These are phyloP conservation scores for Pocillopora verrucosa DNA, from an alignment of 64 coral and sea anemone genomes.

Conservation along the genomic window DNA sequence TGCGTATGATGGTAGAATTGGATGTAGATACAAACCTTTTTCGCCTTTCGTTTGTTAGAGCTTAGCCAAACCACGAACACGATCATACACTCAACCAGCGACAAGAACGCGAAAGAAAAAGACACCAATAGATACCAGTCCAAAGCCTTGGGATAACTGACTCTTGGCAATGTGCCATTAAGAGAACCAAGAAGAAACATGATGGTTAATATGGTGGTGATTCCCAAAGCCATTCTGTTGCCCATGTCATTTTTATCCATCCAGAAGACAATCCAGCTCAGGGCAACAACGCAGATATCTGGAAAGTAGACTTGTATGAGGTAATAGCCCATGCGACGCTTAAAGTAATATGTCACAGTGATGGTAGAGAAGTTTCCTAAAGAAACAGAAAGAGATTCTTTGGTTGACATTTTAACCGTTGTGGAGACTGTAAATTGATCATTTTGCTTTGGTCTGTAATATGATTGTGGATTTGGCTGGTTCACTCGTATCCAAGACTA, in stretches of 20 bases:
- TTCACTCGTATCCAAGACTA: no score
- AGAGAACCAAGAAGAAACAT: slow-evolving; percentile 50
- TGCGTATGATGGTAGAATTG: background rate
- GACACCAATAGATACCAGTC: slow-evolving; percentile 78
- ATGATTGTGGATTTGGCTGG: no score
- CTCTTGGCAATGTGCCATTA: slow-evolving; percentile 43
- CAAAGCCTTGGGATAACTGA: slow-evolving; percentile 71
- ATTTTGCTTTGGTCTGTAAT: no score
- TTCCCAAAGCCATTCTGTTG: slow-evolving; percentile 40
- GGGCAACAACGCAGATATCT: slow-evolving; percentile 3
- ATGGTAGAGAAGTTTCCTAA: slow-evolving; percentile 58
- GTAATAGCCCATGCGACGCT: slow-evolving; percentile 18
- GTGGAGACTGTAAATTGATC: no score
- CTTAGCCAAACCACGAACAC: slow-evolving; percentile 2
- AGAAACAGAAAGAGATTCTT: background rate
- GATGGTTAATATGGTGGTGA: slow-evolving; percentile 62
- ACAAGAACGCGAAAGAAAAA: slow-evolving; percentile 59
- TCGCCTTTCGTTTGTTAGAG: background rate
- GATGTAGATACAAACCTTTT: background rate
- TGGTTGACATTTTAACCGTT: no score
- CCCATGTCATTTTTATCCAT: slow-evolving; percentile 36
- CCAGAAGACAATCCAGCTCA: slow-evolving; percentile 50
- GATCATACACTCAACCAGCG: slow-evolving; percentile 66
- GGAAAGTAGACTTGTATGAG: slow-evolving; percentile 25
- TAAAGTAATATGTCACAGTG: slow-evolving; percentile 51